These are phyloP conservation scores for Atethmia centrago DNA, from an alignment of 2,888 invertebrate genomes.

Conservation along the genomic window DNA sequence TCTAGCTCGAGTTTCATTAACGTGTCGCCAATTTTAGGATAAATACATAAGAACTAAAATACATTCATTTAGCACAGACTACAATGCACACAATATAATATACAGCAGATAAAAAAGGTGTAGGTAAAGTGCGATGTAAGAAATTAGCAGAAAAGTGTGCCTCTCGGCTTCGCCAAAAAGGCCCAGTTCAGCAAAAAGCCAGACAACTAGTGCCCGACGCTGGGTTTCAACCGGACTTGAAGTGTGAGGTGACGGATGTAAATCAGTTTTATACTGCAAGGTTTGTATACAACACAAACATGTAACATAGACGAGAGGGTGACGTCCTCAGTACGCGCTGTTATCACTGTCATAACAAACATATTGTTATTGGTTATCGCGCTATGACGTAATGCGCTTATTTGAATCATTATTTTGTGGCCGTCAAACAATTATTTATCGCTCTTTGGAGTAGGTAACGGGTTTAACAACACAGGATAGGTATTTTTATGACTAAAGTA, in stretches of 20 bases:
- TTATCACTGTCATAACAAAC: conserved; percentile 61
- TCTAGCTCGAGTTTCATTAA: conserved; percentile 8
- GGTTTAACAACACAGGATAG: conserved; percentile 11
- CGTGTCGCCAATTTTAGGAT: background rate
- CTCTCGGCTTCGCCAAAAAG: too few relatives aligned
- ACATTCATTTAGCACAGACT: too few relatives aligned
- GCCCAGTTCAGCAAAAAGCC: too few relatives aligned
- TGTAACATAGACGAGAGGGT: conserved; percentile 27
- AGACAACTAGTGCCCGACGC: too few relatives aligned
- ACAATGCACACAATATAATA: too few relatives aligned
- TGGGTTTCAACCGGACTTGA: too few relatives aligned
- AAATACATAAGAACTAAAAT: too few relatives aligned
- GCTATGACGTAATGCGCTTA: conserved; percentile 67
- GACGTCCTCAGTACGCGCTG: conserved; percentile 62
- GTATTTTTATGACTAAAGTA: background rate
- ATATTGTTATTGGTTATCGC: conserved; percentile 62
- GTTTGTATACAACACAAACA: conserved; percentile 11
- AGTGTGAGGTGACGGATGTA: too few relatives aligned
- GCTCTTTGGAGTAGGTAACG: conserved; percentile 19
- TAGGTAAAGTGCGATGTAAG: too few relatives aligned
- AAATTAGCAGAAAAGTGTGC: too few relatives aligned
- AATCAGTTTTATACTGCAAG: too few relatives aligned
- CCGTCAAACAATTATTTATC: conserved; percentile 56
- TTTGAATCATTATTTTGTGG: conserved; percentile 64
- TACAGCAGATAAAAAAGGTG: too few relatives aligned